Evolutionary conservation across 30 jellyfish, hydroid and myxozoan species (phyloP).

Genomic region (Hydra vulgaris): DNA sequence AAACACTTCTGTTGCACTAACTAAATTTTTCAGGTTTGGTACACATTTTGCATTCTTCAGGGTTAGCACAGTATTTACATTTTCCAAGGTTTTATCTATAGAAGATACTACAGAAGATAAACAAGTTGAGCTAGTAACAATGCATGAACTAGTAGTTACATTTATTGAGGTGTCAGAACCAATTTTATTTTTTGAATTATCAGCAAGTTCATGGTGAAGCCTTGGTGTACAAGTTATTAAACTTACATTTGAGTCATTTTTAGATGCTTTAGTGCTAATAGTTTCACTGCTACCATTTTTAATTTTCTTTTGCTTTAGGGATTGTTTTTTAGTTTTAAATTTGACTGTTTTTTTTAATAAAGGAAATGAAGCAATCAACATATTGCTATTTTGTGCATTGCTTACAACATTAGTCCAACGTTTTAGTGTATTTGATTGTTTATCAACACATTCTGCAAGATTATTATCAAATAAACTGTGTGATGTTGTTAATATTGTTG

Average conservation of each 20-base stretch:
- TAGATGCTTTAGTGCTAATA: background rate
- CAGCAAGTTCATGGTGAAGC: background rate
- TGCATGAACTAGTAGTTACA: background rate
- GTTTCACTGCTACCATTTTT: background rate
- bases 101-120: background rate
- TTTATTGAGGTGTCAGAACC: background rate
- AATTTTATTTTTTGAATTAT: background rate
- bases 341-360: slow-evolving; percentile 2
- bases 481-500: too few species aligned
- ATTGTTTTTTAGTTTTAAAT: background rate
- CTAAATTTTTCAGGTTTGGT: background rate
- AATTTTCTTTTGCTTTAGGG: background rate
- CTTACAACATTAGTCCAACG: slow-evolving; percentile 28
- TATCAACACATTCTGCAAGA: background rate
- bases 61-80: too few species aligned
- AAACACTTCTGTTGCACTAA: background rate
- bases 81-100: too few species aligned
- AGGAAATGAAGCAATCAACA: slow-evolving; percentile 24
- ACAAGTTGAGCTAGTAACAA: background rate
- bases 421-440: background rate
- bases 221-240: background rate
- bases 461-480: background rate
- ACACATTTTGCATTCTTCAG: too few species aligned
- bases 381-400: slow-evolving; percentile 22
- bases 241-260: background rate